A percentile compares a stretch with the other conserved stretches of the same genome.
phyloP scores from a whole-genome alignment of 2,113 vertebrate genomes.

The Pseudorasbora parva region DNA sequence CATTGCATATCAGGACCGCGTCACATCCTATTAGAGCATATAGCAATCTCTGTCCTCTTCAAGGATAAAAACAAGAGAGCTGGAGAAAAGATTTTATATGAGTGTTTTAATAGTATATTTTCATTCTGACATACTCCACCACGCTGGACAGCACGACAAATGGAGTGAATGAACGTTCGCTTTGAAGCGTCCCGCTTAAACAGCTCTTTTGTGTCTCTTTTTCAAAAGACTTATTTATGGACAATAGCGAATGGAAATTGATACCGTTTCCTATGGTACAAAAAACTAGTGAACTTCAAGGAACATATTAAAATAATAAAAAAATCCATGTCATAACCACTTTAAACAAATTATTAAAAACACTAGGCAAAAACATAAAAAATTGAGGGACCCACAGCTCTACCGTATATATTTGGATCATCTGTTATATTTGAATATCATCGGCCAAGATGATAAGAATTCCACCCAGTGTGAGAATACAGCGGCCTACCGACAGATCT shows the following conservation, averaged over 20 bases:
- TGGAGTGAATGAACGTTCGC: too few relatives aligned
- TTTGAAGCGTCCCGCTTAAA: too few relatives aligned
- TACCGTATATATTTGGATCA: not conserved
- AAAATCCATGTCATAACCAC: too few relatives aligned
- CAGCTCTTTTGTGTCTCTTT: too few relatives aligned
- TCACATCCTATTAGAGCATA: not conserved
- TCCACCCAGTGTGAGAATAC: constrained; percentile 20
- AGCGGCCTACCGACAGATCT: not conserved
- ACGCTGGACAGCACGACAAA: too few relatives aligned
- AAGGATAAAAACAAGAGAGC: constrained; percentile 6
- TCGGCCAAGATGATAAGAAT: constrained; percentile 55
- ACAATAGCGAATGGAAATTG: too few relatives aligned
- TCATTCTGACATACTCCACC: not conserved
- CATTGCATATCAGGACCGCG: not conserved
- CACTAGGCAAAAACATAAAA: not conserved
- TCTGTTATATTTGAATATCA: not conserved
- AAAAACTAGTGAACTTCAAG: too few relatives aligned
- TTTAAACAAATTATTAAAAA: too few relatives aligned
- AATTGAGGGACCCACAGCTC: not conserved
- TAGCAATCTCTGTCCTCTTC: not conserved
- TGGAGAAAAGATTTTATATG: not conserved
- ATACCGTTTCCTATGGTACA: too few relatives aligned
- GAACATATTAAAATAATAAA: too few relatives aligned
- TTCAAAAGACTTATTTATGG: too few relatives aligned
- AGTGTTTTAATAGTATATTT: not conserved